Base-by-base conservation (phyloP, 2,888 invertebrate species). In the Platycnemis pennipes region DNA sequence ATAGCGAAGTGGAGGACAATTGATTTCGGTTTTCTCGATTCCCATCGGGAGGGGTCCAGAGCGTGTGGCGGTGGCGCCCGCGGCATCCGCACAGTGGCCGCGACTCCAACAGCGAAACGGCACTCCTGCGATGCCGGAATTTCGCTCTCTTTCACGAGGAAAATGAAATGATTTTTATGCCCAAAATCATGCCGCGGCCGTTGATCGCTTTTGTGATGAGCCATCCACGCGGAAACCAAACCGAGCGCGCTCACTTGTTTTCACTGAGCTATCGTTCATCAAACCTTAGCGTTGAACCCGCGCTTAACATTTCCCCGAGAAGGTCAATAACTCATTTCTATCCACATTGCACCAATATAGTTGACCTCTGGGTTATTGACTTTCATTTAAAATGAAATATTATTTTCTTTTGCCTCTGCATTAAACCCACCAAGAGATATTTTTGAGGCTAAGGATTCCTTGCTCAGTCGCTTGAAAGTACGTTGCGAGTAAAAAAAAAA, bases 111-210 rank as follows among this genome's bases (percentile, higher is more conserved):
- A 77, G 13, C 37, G 77, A 37, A 37, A 77, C 31, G 11, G 37
- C 77, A 4, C 37, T 37, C 11, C 2, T 11, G 31, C 13, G 11
- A 31, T 16, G 1, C 77, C 77, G 77, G 77, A 77, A 11, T 77
- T 77, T 77, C 77, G 77, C 77, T 77, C 77, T 77, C 77, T 77
- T 77, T 77, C 77, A 77, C 77, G 77, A 26, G 26, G 77, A 77
- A 26, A 77, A 77, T 77, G 77, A 77, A 37, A 31, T 31, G 31
- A 77, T 37, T 31, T 37, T 77, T 77, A 16, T 77, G 31, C 37
- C 13, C 31, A 77, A 77, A 77, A 77, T 37, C 37, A 77, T 77
- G 37, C 37, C 1, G 31, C 31, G 37, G 31, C 37, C 1, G 2
- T 13, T 63, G 77, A 37, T 77, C 37, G 37, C 77, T 77, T 37